Evolutionary conservation across 2,797 vertebrate species (phyloP), one percentile per base, ranked within the genome.

Genomic region (Steatocranus sp.): DNA sequence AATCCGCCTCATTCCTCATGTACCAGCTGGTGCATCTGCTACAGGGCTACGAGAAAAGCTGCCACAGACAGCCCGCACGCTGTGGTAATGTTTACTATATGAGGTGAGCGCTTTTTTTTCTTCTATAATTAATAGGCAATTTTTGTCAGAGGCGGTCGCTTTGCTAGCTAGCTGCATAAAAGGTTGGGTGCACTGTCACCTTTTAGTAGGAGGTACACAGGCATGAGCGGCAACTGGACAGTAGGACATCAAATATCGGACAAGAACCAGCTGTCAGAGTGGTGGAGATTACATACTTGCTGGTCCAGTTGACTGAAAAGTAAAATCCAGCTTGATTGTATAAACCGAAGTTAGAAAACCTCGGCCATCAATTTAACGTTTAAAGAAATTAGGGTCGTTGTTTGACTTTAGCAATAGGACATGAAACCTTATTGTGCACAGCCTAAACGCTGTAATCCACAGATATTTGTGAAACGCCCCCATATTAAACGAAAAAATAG

Each of bases 1-100:
- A 95, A 95, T 95, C 94, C 93, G 53, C 82, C 86, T 93, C 88
- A 92, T 80, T 93, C 86, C 82, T 63, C 51, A 20, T 75, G 74
- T n/a, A 79, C 87, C 88, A 88, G 89, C 90, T 89, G 90, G 41
- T 89, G 61, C 74, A 61, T 49, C 63, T 74, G 68, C 75, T n/a
- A 7, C 80, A 27, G 15, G 30, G 14, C 79, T 36, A 78, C 27
- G 78, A 54, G 56, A 18, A 27, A 76, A 25, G n/a, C 73, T 30
- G 75, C 49, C 5, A 11, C 74, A 11, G 76, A 25, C 78, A 27
- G 34, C 63, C 74, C 15, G 15, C 76, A 41, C 15, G 66, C 76
- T 32, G 73, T 74, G 84, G n/a, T 36, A 46, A 6, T 54, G 76
- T 76, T 74, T 78, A 41, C 14, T 14, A 17, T 61, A 63, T 74